Conservation (phyloP, 2,113 vertebrate species). For the Potamarius usumacintae region DNA sequence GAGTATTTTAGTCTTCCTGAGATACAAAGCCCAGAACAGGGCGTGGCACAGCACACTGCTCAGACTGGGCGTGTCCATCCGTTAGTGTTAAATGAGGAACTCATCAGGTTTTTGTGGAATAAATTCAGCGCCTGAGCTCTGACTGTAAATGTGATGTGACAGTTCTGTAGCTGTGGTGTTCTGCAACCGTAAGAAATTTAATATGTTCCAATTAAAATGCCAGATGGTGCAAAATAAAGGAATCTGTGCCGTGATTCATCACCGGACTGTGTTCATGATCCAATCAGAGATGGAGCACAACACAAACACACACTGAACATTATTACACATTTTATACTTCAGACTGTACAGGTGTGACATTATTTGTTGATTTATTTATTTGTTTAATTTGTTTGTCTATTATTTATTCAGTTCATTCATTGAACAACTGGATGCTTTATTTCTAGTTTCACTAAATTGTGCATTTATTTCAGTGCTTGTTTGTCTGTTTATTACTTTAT, state of each 20-base stretch:
- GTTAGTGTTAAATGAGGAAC: neutral
- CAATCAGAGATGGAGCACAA: neutral
- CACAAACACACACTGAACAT: neutral
- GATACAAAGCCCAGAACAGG: neutral
- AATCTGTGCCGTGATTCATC: neutral
- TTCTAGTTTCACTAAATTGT: neutral
- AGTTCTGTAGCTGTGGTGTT: neutral
- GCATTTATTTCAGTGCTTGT: neutral
- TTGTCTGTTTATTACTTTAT: neutral
- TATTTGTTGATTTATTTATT: too few species aligned
- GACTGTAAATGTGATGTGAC: neutral
- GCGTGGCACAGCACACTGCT: neutral
- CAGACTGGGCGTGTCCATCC: neutral
- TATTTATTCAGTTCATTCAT: neutral
- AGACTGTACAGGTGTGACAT: neutral
- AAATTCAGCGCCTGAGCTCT: neutral
- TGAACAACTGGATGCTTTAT: too few species aligned
- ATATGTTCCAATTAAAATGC: conserved; percentile 7
- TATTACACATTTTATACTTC: neutral
- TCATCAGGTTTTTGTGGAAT: neutral
- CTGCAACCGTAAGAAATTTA: neutral
- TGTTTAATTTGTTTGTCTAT: too few species aligned
- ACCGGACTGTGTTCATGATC: neutral
- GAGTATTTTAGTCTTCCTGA: neutral
- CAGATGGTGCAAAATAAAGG: conserved; percentile 1